Conservation (phyloP, 2,888 invertebrate genomes). For the Scaeva pyrastri region DNA sequence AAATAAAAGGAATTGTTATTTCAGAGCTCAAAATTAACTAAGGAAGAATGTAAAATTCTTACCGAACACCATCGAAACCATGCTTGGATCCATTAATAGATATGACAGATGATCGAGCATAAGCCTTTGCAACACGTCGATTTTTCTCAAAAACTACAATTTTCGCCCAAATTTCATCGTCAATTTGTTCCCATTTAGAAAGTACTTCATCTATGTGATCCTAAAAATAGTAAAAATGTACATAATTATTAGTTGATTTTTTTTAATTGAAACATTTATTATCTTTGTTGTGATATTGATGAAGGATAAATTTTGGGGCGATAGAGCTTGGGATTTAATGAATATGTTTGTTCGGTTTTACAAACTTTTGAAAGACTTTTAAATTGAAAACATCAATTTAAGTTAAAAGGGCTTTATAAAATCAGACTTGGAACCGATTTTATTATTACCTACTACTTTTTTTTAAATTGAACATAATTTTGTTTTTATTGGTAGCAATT, state of each 20-base stretch:
- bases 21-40: conserved; percentile 72
- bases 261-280: conserved; percentile 16
- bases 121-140: conserved; percentile 97
- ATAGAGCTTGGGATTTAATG: too few species aligned
- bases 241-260: conserved; percentile 76
- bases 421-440: too few species aligned
- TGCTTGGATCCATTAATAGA: conserved; percentile 98
- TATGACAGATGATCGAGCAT: conserved; percentile 97
- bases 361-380: too few species aligned
- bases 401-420: too few species aligned
- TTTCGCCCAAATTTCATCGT: conserved; percentile 99
- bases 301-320: too few species aligned
- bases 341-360: too few species aligned
- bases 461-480: background rate
- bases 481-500: background rate
- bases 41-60: conserved; percentile 80
- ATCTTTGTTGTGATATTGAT: too few species aligned
- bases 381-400: too few species aligned
- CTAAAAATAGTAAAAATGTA: conserved; percentile 85
- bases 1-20: background rate
- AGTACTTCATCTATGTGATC: conserved; percentile 98
- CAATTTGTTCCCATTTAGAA: conserved; percentile 98
- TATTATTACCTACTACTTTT: too few species aligned
- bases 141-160: conserved; percentile 98
- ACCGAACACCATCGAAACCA: conserved; percentile 98